Evolutionary conservation across 2,888 invertebrate genomes (phyloP).

Genomic region (Nomada fabriciana): DNA sequence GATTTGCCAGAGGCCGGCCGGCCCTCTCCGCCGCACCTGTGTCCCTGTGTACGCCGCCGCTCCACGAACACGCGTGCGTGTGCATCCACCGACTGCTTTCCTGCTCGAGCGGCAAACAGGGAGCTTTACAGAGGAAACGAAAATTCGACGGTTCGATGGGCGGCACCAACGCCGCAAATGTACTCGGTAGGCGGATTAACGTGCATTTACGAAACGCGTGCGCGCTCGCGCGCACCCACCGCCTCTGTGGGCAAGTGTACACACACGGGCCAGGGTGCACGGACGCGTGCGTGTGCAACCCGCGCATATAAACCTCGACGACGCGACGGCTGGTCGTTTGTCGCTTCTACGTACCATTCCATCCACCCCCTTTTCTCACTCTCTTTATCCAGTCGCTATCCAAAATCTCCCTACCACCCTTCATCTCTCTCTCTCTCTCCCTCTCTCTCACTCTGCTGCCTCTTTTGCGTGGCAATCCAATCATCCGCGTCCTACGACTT

Average conservation of each 20-base stretch:
- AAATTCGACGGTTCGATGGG: conserved; percentile 74
- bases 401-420: conserved; percentile 47
- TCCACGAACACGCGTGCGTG: conserved; percentile 11
- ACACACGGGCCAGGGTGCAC: conserved; percentile 11
- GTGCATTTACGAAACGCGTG: conserved; percentile 77
- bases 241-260: conserved; percentile 23
- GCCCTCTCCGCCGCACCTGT: conserved; percentile 19
- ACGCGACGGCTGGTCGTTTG: conserved; percentile 63
- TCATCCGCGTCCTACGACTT: conserved; percentile 79
- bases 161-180: conserved; percentile 74
- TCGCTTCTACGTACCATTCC: conserved; percentile 53
- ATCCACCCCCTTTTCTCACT: conserved; percentile 37
- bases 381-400: conserved; percentile 55
- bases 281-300: not conserved
- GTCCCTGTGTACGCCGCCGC: conserved; percentile 9
- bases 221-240: conserved; percentile 38
- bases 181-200: conserved; percentile 78
- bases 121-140: conserved; percentile 69
- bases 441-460: conserved; percentile 19
- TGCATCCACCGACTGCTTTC: conserved; percentile 57
- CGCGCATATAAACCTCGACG: conserved; percentile 62
- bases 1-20: conserved; percentile 47
- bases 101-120: conserved; percentile 65
- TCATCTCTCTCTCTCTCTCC: too few relatives aligned
- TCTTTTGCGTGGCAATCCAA: conserved; percentile 77